phyloP scores from a whole-genome alignment of 2,888 invertebrate genomes.

The Liodrosophila aerea region DNA sequence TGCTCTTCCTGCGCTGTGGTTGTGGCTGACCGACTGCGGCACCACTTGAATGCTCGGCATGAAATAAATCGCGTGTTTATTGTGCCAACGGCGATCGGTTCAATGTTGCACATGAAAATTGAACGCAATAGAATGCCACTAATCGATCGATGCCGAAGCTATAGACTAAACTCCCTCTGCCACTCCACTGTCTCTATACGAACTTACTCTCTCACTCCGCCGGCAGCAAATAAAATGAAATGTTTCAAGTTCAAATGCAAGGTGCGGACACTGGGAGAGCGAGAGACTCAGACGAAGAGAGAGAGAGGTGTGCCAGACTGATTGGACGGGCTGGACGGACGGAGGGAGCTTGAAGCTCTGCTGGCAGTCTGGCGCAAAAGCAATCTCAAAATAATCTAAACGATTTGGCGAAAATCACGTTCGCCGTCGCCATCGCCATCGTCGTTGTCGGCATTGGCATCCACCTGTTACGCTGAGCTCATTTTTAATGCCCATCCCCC shows the following conservation, averaged over 20 bases:
- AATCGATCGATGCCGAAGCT: conserved; percentile 59
- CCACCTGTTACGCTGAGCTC: conserved; percentile 80
- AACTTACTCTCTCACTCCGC: conserved; percentile 24
- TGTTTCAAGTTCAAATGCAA: conserved; percentile 78
- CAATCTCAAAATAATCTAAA: conserved; percentile 77
- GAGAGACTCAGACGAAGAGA: conserved; percentile 1
- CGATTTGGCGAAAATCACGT: conserved; percentile 78
- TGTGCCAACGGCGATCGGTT: conserved; percentile 75
- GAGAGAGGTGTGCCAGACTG: conserved; percentile 59
- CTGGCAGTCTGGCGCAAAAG: conserved; percentile 70
- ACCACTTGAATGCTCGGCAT: conserved; percentile 75
- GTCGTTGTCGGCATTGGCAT: conserved; percentile 57
- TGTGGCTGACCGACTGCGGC: conserved; percentile 69
- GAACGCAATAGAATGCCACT: conserved; percentile 78
- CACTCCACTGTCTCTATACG: not conserved
- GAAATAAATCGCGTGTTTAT: conserved; percentile 79
- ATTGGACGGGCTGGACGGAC: conserved; percentile 30
- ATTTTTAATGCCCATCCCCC: conserved; percentile 68
- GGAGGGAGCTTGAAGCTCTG: conserved; percentile 1
- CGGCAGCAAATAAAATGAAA: conserved; percentile 73
- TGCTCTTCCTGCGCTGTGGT: conserved; percentile 64
- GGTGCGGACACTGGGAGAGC: conserved; percentile 58
- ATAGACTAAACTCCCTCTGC: not conserved
- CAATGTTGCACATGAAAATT: conserved; percentile 78
- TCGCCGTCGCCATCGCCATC: conserved; percentile 51